These are phyloP conservation scores for Trematomus loennbergii DNA, from an alignment of 2,113 vertebrate genomes.

Conservation along the genomic window DNA sequence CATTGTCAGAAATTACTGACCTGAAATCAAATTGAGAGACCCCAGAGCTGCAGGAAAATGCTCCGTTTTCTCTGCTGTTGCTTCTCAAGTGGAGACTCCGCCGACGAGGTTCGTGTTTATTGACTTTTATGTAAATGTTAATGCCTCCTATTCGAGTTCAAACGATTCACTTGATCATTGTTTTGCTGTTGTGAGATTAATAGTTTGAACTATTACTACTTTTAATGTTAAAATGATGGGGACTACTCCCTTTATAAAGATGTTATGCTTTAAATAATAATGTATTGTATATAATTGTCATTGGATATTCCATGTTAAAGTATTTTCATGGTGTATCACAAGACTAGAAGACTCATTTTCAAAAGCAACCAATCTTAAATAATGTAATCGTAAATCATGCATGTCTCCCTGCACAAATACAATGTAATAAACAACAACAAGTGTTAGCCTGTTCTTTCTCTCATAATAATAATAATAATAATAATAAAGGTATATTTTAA, in stretches of 20 bases:
- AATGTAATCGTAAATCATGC: background rate
- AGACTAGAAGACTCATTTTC: background rate
- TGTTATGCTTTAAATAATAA: background rate
- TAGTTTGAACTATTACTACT: background rate
- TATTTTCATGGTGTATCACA: background rate
- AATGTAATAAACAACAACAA: no score
- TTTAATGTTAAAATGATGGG: background rate
- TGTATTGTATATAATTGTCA: background rate
- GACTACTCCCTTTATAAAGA: background rate
- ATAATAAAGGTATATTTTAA: no score
- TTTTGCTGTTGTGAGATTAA: background rate
- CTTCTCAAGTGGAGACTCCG: conserved; percentile 23
- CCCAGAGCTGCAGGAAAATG: conserved; percentile 57
- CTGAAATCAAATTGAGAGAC: conserved; percentile 53
- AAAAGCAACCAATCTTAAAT: no score
- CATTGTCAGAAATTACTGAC: conserved; percentile 67
- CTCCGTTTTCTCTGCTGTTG: conserved; percentile 66
- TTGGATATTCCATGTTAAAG: background rate
- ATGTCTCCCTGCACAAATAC: no score
- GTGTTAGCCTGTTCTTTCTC: no score
- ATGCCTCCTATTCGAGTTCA: background rate
- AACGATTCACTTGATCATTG: background rate
- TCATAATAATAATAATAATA: no score
- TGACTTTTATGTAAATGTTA: background rate
- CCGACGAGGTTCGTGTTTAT: conserved; percentile 65